Evolutionary conservation across 2,113 vertebrate genomes (phyloP), one percentile per base, ranked within the genome.

Genomic region (Panthera tigris): DNA sequence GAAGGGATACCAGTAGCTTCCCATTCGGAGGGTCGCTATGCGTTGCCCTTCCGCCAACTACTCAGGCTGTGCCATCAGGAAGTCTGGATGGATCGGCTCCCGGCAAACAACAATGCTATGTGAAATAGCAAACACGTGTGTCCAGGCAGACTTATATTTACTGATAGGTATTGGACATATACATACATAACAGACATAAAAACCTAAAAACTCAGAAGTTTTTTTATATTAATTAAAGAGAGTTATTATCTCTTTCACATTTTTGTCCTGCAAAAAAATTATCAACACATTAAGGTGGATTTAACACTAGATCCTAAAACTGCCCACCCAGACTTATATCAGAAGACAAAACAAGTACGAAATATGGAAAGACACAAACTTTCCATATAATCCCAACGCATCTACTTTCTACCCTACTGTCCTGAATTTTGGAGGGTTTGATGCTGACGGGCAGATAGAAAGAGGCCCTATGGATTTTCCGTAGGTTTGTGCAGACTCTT

Each of bases 271-370:
- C 27, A 87, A 48, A 95, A 95, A 92, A 29, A 65, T 89, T 39
- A 63, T 89, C 50, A 61, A 6, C 63, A 73, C 36, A 21, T 89
- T 33, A 57, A 39, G n/a, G 63, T 52, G 21, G 65, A 63, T 29
- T n/a, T 97, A 19, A 96, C 82, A 7, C 88, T 97, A 33, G 96
- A 97, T 68, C 80, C 86, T 19, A 85, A 81, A 29, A 95, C 88
- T 3, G 97, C 94, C 3, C 97, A 97, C 66, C 92, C 9, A 45
- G 45, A 45, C 45, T 88, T 25, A 81, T 95, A 41, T 15, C 39
- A 0, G 13, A 76, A 74, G 39, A 74, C 23, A 74, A 45, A 74
- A 76, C 73, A 76, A 76, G 39, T 76, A 7, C 16, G 45, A 45
- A 15, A 45, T 76, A 76, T 29, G 39, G 39, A 45, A 76, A 45